Base-by-base conservation (phyloP, 2,888 invertebrate species). In the Aethes cnicana region DNA sequence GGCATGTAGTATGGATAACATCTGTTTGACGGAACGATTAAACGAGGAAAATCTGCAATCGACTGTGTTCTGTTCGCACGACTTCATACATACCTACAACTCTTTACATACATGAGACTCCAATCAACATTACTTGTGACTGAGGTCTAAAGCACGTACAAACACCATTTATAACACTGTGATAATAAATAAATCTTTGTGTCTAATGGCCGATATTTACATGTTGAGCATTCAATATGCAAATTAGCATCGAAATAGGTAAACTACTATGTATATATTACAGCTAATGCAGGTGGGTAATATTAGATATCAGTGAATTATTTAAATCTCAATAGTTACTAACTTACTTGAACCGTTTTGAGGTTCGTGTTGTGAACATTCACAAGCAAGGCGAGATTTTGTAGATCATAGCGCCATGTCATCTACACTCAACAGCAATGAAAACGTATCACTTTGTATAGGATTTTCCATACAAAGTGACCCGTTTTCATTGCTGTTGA, bases 21-120 rank as follows among this genome's bases (percentile, higher is more conserved):
- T 84, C 83, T 73, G 73, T 77, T 77, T 79, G 80, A 81, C 76
- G 76, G 70, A 74, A 72, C 81, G 81, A 85, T 85, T 79, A 83
- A 82, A 81, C 59, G 59, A 63, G 57, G 68, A 70, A 75, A 72
- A 75, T 72, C 74, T 69, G 69, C 70, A 69, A n/a, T 70, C 68
- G 62, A 14, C 41, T 61, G 47, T 52, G 55, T 56, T 43, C 14
- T 17, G 25, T 23, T 30, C 23, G 30, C 23, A 21, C 33, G 12
- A 8, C 8, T 32, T n/a, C 41, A 23, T 26, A 23, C 16, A 17
- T 25, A 35, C 23, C 2, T 12, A 12, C 8, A 18, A 18, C 18
- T 18, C 25, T 4, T 14, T 18, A 12, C 26, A 36, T 36, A 28
- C 28, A 6, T 5, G 21, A 23, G 21, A n/a, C 20, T 39, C 4